Percentiles rank a stretch among this genome's conserved stretches.
Conservation (phyloP, 2,888 invertebrate species). For the Tinea semifulvella region DNA sequence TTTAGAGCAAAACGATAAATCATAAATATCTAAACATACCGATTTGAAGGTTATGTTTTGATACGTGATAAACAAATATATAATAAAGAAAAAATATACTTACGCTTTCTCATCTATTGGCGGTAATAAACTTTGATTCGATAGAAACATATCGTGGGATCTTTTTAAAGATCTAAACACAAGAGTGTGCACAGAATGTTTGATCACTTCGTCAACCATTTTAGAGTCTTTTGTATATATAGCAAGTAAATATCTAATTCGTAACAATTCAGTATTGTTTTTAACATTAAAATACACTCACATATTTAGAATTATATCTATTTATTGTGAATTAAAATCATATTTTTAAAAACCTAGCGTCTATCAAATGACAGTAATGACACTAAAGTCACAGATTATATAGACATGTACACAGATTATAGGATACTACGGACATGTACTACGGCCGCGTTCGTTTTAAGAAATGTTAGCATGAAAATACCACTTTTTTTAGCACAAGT, state of each 20-base stretch:
- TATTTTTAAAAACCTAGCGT: not conserved
- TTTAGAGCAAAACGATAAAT: too few species aligned
- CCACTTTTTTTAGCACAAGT: too few species aligned
- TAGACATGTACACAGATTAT: too few species aligned
- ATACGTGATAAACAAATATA: constrained; percentile 5
- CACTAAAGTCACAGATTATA: too few species aligned
- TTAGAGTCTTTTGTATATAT: constrained; percentile 18
- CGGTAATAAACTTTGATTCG: constrained; percentile 87
- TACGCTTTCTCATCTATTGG: constrained; percentile 86
- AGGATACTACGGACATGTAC: too few species aligned
- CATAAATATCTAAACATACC: too few species aligned
- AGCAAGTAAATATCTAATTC: not conserved
- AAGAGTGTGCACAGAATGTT: constrained; percentile 95
- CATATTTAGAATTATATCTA: not conserved
- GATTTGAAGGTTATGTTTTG: constrained; percentile 8
- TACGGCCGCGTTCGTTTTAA: too few species aligned
- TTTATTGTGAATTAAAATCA: not conserved
- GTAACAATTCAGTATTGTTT: not conserved
- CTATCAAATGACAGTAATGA: not conserved
- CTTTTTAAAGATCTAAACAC: constrained; percentile 97
- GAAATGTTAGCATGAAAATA: too few species aligned
- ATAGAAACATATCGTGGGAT: constrained; percentile 96
- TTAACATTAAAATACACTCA: not conserved
- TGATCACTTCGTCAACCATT: constrained; percentile 86
- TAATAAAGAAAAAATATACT: constrained; percentile 42